phyloP scores from a whole-genome alignment of 2,888 invertebrate genomes.

The Macropis europaea region DNA sequence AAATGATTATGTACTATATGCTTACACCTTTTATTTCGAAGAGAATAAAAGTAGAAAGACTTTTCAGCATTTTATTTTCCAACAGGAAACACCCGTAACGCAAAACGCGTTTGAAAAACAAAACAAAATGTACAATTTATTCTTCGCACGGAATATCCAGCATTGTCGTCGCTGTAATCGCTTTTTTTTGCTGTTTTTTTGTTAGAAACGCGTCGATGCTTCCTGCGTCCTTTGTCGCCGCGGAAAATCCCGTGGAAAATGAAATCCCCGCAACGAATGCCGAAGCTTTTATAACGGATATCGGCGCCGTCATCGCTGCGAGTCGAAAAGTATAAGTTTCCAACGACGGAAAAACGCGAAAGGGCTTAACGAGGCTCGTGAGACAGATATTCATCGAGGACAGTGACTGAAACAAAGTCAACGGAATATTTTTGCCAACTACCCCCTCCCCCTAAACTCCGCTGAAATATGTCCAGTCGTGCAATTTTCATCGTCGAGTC shows the following conservation, averaged over 20 bases:
- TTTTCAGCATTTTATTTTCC: no score
- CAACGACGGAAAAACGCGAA: constrained; percentile 41
- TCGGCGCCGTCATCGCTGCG: constrained; percentile 24
- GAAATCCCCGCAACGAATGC: constrained; percentile 12
- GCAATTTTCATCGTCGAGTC: constrained; percentile 51
- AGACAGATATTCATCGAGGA: constrained; percentile 50
- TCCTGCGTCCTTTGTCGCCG: not conserved
- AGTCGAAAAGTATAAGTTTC: constrained; percentile 30
- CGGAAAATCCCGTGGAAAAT: constrained; percentile 2
- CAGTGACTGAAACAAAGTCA: constrained; percentile 44
- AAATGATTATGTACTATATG: no score
- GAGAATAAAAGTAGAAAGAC: no score
- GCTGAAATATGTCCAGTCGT: constrained; percentile 53
- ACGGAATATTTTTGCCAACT: constrained; percentile 47
- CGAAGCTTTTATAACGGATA: constrained; percentile 34
- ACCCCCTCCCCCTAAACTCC: no score
- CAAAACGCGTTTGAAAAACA: no score
- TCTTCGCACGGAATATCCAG: not conserved
- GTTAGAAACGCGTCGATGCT: not conserved
- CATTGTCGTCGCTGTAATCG: not conserved
- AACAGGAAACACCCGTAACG: no score
- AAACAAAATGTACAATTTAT: constrained; percentile 3
- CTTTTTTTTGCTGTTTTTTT: not conserved
- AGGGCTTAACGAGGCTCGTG: constrained; percentile 45
- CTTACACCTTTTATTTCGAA: no score